phyloP scores from a whole-genome alignment of 1,140 invertebrate genomes.

The Caenorhabditis brenneri region DNA sequence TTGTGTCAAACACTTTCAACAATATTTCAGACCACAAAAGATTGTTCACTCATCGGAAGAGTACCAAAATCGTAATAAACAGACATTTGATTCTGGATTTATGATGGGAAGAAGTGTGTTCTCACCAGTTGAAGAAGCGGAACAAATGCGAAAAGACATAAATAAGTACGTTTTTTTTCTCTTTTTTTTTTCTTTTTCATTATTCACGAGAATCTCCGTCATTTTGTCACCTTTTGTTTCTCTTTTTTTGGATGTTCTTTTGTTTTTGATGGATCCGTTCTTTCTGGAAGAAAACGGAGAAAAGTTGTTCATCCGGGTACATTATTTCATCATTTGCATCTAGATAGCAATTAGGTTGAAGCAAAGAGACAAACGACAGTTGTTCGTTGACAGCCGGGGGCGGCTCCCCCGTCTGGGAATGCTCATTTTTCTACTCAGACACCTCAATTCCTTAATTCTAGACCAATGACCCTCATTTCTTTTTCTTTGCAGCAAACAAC shows the following conservation, averaged over 20 bases:
- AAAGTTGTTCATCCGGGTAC: neutral
- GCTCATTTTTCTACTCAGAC: neutral
- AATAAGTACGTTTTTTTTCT: constrained; percentile 11
- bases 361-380: neutral
- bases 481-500: constrained; percentile 23
- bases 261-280: no score
- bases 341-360: neutral
- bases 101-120: constrained; percentile 55
- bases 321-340: constrained; percentile 28
- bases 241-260: neutral
- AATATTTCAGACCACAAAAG: constrained; percentile 29
- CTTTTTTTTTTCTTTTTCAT: no score
- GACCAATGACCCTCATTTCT: neutral
- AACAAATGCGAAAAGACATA: constrained; percentile 50
- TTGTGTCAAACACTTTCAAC: no score
- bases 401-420: neutral
- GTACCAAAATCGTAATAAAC: constrained; percentile 17
- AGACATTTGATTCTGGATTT: constrained; percentile 12
- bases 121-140: constrained; percentile 53
- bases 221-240: no score
- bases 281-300: no score
- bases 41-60: constrained; percentile 12
- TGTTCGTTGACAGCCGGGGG: neutral
- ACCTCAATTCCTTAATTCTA: constrained; percentile 12
- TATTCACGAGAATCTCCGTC: constrained; percentile 7